These are phyloP conservation scores for Cyclopterus lumpus DNA, from an alignment of 2,797 vertebrate species.

Conservation along the genomic window DNA sequence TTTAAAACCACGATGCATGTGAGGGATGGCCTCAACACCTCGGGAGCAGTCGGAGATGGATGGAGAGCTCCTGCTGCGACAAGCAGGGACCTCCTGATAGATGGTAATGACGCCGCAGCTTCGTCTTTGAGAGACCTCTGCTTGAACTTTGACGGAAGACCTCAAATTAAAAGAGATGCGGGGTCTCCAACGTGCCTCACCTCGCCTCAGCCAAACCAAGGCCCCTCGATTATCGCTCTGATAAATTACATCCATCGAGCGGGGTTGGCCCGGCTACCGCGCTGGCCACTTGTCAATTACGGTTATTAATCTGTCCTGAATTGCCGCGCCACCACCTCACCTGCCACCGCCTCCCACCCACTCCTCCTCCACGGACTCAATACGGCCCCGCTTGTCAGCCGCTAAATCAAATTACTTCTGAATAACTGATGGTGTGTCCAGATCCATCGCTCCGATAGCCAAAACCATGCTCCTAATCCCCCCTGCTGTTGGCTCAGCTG, in stretches of 20 bases:
- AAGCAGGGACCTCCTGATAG: conserved; percentile 20
- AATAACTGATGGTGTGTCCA: conserved; percentile 69
- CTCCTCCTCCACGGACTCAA: conserved; percentile 34
- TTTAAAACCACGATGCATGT: not conserved
- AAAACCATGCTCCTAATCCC: conserved; percentile 46
- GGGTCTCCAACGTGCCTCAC: not conserved
- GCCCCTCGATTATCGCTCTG: conserved; percentile 40
- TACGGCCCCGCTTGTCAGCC: conserved; percentile 51
- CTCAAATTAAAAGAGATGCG: conserved; percentile 26
- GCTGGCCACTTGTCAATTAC: conserved; percentile 62
- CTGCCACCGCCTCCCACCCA: not conserved
- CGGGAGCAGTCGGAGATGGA: conserved; percentile 13
- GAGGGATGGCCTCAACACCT: conserved; percentile 13
- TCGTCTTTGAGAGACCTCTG: not conserved
- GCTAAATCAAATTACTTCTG: conserved; percentile 68
- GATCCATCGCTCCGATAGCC: conserved; percentile 43
- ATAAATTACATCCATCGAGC: conserved; percentile 62
- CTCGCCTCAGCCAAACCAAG: conserved; percentile 20
- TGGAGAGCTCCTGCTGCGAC: conserved; percentile 14
- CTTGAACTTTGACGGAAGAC: conserved; percentile 25
- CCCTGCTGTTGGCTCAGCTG: conserved; percentile 53
- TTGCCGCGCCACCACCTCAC: conserved; percentile 7
- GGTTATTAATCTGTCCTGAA: conserved; percentile 61
- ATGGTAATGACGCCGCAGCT: conserved; percentile 8
- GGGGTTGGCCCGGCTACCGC: conserved; percentile 5